Conservation (phyloP, 2,797 vertebrate genomes). For the Melopsittacus undulatus region DNA sequence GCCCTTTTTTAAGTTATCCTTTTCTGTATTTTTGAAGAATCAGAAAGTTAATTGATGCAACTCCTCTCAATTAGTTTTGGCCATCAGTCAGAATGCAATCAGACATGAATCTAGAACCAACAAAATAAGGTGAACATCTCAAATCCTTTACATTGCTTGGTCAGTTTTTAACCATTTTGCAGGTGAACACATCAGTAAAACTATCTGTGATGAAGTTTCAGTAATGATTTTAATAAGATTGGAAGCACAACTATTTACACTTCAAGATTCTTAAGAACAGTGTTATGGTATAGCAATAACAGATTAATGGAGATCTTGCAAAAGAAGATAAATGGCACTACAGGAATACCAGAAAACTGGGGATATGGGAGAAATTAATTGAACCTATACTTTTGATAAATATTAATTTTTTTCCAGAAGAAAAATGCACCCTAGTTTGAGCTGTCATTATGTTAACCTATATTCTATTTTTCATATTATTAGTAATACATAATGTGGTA, state of each 20-base stretch:
- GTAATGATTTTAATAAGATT: conserved; percentile 67
- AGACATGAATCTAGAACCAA: background rate
- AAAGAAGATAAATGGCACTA: conserved; percentile 77
- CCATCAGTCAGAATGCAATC: conserved; percentile 12
- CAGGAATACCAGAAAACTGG: conserved; percentile 71
- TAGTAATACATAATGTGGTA: conserved; percentile 85
- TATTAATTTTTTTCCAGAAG: conserved; percentile 82
- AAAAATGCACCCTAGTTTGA: conserved; percentile 81
- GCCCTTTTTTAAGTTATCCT: background rate
- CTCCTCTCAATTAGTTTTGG: conserved; percentile 5
- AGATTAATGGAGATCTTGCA: conserved; percentile 76
- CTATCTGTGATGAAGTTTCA: conserved; percentile 16
- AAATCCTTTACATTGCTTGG: background rate
- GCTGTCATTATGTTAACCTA: conserved; percentile 82
- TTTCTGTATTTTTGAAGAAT: background rate
- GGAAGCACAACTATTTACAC: conserved; percentile 56
- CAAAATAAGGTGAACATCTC: background rate
- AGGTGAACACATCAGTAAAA: background rate
- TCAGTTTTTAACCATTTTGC: background rate
- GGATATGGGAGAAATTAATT: conserved; percentile 75
- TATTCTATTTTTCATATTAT: conserved; percentile 84
- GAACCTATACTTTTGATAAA: conserved; percentile 82
- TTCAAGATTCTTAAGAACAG: conserved; percentile 70
- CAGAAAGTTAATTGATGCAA: background rate
- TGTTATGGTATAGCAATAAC: conserved; percentile 61